Conservation (phyloP, 2,797 vertebrate genomes). For the Synaphobranchus kaupii region DNA sequence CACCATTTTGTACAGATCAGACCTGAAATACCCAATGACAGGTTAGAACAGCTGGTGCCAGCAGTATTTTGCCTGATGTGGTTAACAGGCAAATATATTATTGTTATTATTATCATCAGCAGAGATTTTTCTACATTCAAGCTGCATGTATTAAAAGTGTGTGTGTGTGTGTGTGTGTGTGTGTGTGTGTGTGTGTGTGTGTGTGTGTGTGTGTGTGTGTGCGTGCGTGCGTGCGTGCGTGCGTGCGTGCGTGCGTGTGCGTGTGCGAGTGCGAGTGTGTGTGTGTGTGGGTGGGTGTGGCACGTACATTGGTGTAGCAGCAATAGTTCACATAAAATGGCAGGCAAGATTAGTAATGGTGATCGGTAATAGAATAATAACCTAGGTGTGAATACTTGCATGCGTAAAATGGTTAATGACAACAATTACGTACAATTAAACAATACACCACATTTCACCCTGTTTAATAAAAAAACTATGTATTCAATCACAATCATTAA, state of each 20-base stretch:
- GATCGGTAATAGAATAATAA: neutral
- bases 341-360: neutral
- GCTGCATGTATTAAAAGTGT: neutral
- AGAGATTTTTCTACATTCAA: neutral
- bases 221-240: too few species aligned
- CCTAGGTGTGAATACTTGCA: neutral
- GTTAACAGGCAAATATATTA: neutral
- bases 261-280: neutral
- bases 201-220: slow-evolving; percentile 17
- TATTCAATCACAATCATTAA: neutral
- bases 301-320: too few species aligned
- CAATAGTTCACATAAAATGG: neutral
- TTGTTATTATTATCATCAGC: neutral
- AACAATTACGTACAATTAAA: neutral
- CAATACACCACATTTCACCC: neutral
- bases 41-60: neutral
- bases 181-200: slow-evolving; percentile 15
- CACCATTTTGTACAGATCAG: neutral
- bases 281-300: too few species aligned
- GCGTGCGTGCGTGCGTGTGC: neutral
- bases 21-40: neutral
- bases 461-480: too few species aligned
- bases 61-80: neutral
- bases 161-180: slow-evolving; percentile 11
- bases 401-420: neutral